Evolutionary conservation across 2,888 invertebrate genomes (phyloP).

Genomic region (Poecilobothrus nobilitatus): DNA sequence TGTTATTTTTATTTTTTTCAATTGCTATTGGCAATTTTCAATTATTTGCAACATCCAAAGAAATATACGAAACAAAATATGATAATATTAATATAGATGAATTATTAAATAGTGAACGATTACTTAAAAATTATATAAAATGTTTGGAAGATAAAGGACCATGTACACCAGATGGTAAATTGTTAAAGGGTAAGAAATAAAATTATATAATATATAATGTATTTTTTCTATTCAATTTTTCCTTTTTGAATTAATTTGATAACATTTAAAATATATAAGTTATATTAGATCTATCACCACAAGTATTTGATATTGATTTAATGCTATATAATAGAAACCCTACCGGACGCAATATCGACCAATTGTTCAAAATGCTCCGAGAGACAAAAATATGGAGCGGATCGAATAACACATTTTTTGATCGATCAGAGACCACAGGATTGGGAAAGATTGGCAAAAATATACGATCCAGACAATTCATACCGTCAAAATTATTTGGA

Average conservation of each 20-base stretch:
- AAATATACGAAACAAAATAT: conserved; percentile 55
- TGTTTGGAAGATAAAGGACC: conserved; percentile 56
- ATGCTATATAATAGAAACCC: conserved; percentile 48
- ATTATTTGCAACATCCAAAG: neutral
- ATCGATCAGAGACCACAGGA: conserved; percentile 47
- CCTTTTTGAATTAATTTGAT: neutral
- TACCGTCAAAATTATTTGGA: conserved; percentile 53
- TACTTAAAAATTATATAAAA: conserved; percentile 56
- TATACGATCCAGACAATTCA: conserved; percentile 54
- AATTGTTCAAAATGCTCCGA: conserved; percentile 60
- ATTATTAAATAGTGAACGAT: conserved; percentile 54
- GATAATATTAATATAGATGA: conserved; percentile 61
- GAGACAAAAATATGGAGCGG: conserved; percentile 55
- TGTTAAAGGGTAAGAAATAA: conserved; percentile 53
- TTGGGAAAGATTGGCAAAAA: conserved; percentile 51
- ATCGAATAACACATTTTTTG: conserved; percentile 52
- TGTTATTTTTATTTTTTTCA: too few relatives aligned
- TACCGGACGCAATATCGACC: conserved; percentile 62
- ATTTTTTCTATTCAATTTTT: neutral
- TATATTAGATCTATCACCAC: too few relatives aligned
- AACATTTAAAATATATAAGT: too few relatives aligned
- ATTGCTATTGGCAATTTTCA: neutral
- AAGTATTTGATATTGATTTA: conserved; percentile 7
- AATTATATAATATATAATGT: neutral
- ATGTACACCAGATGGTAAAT: conserved; percentile 61